Evolutionary conservation across 2,113 vertebrate species (phyloP).

Genomic region (Pampusana beccarii): DNA sequence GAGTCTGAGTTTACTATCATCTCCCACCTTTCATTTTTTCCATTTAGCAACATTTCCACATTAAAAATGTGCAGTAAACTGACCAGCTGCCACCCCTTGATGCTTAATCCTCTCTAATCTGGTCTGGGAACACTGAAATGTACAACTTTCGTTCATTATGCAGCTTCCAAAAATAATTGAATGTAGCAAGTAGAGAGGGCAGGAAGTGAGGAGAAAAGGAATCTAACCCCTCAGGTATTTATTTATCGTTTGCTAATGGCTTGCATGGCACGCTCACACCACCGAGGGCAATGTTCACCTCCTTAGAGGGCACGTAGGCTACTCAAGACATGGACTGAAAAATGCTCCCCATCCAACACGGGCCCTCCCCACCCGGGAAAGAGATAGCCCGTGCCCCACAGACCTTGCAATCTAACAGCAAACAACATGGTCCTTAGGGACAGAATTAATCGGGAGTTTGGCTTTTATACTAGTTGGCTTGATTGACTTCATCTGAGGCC

Average conservation of each 20-base stretch:
- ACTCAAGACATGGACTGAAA: neutral
- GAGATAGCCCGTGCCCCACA: neutral
- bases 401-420: neutral
- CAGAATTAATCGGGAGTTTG: constrained; percentile 51
- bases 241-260: neutral
- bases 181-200: neutral
- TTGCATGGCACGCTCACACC: neutral
- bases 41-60: constrained; percentile 66
- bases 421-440: constrained; percentile 21
- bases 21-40: constrained; percentile 34
- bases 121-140: constrained; percentile 47
- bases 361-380: neutral
- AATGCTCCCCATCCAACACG: neutral
- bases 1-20: neutral
- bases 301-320: neutral
- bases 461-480: constrained; percentile 55
- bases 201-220: constrained; percentile 5
- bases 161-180: constrained; percentile 49
- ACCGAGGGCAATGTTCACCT: fast-evolving
- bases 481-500: constrained; percentile 57
- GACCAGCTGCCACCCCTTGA: constrained; percentile 72
- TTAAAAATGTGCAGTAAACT: constrained; percentile 66
- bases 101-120: constrained; percentile 72
- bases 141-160: constrained; percentile 53
- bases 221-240: neutral